These are phyloP conservation scores for Centrocercus urophasianus DNA, from an alignment of 2,113 vertebrate genomes.

Conservation along the genomic window DNA sequence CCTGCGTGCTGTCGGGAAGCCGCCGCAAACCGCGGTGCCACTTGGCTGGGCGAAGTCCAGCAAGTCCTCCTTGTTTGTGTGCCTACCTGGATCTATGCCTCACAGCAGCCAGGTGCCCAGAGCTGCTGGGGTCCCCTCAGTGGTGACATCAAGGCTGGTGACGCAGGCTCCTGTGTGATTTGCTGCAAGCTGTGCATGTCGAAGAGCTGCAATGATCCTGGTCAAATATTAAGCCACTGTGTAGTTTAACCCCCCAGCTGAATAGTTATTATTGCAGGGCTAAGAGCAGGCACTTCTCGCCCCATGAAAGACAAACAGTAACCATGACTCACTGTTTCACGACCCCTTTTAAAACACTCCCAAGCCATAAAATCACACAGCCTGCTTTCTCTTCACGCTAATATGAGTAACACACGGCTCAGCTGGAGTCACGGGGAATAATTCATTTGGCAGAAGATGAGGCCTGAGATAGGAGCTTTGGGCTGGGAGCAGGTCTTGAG, in stretches of 20 bases:
- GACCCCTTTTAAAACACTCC: slow-evolving; percentile 51
- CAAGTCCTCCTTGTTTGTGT: not conserved
- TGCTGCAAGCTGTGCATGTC: not conserved
- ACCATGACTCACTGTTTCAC: not conserved
- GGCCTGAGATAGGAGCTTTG: not conserved
- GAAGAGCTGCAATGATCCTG: not conserved
- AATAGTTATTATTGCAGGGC: not conserved
- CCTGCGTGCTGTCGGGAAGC: not conserved
- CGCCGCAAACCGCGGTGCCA: not conserved
- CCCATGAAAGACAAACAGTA: not conserved
- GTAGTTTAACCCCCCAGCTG: not conserved
- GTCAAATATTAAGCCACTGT: slow-evolving; percentile 46
- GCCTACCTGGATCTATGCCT: not conserved
- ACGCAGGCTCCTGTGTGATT: not conserved
- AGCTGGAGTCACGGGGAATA: not conserved
- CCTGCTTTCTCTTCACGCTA: not conserved
- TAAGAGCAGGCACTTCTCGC: not conserved
- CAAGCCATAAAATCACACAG: slow-evolving; percentile 24
- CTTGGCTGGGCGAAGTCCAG: not conserved
- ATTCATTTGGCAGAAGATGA: not conserved
- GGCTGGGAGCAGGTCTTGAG: not conserved
- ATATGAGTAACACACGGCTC: not conserved
- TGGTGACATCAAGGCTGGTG: not conserved
- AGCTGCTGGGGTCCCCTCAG: not conserved
- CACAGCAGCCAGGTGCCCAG: not conserved